Evolutionary conservation across 2,797 vertebrate species (phyloP), one percentile per base, ranked within the genome.

Genomic region (Fistularia tabacaria): DNA sequence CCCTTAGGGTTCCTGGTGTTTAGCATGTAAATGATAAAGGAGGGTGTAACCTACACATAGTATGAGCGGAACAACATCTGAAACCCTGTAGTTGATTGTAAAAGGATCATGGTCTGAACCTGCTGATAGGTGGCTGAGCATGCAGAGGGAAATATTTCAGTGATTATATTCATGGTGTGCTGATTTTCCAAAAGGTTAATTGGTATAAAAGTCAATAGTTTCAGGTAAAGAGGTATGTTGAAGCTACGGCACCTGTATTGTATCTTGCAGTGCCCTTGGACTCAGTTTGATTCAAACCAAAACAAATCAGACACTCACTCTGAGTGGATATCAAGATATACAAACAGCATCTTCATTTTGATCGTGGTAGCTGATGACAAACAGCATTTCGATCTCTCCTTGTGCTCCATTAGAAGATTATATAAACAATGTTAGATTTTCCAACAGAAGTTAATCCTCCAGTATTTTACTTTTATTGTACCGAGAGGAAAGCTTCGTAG

Each of bases 401-500:
- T 9, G 52, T 54, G 60, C 66, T 69, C 71, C 73, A 73, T 75
- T 68, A 80, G 69, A 67, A 47, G 44, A 6, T 38, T 47, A 72
- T 69, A 76, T 65, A 78, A 82, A 87, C 70, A 51, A 9, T n/a
- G 45, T 63, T 70, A 57, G 47, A 54, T 61, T 59, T 62, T 57
- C 50, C 54, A 8, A 47, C 50, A 51, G 69, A 62, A 50, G 52
- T 12, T 13, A 57, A 61, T 15, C 36, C 14, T 3, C n/a, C 9
- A 25, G 52, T 37, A 53, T 73, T 71, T 42, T 45, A 51, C 13
- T 71, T 57, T 67, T 66, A 70, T 75, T 79, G 51, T n/a, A n/a
- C n/a, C n/a, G n/a, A n/a, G n/a, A n/a, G n/a, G n/a, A n/a, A n/a
- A 38, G 48, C 42, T 36, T 53, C 9, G 61, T 52, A 55, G 39